Base-by-base conservation (phyloP, 2,888 invertebrate genomes). In the Metacarcinus magister region DNA sequence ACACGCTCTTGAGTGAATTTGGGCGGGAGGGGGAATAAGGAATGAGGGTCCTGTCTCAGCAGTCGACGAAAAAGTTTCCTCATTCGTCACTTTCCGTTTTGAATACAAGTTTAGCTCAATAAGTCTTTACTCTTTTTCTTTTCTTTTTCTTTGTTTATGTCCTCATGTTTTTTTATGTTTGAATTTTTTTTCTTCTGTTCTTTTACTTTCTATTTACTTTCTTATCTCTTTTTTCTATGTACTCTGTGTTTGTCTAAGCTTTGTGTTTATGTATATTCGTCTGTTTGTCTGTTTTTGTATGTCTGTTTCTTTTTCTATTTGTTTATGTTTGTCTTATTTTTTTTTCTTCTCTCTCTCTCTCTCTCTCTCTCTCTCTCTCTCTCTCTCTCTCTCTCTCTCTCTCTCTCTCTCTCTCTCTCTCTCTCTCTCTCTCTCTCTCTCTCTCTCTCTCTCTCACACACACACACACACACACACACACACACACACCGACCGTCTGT, bases 401-500 rank as follows among this genome's bases (percentile, higher is more conserved):
- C 60, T 60, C 60, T 60, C 60, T 60, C 60, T 60, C 60, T 60
- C 60, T 60, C 60, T 60, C 60, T 60, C 60, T 60, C 60, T 60
- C 60, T 60, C 60, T 60, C 60, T 60, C 60, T 60, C 60, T 60
- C 60, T 60, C 60, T 60, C 60, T 60, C 60, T 60, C 60, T 60
- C 60, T 60, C 60, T 60, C 60, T 60, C 60, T 60, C 60, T 60
- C 60, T 60, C 60, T 60, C 60, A 13, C 60, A 13, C 60, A 8
- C 48, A 8, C 48, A 8, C 48, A 8, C 48, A 8, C 48, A 8
- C 48, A 8, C 48, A 8, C n/a, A n/a, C n/a, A n/a, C n/a, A n/a
- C n/a, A n/a, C n/a, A n/a, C n/a, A n/a, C 60, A 16, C 23, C 67
- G 1, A 10, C 1, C n/a, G 67, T 67, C 67, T 67, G 67, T 16